A percentile compares a stretch with the other conserved stretches of the same genome.
These are phyloP conservation scores for Harpegnathos saltator DNA, from an alignment of 1,140 invertebrate species.

Conservation along the genomic window DNA sequence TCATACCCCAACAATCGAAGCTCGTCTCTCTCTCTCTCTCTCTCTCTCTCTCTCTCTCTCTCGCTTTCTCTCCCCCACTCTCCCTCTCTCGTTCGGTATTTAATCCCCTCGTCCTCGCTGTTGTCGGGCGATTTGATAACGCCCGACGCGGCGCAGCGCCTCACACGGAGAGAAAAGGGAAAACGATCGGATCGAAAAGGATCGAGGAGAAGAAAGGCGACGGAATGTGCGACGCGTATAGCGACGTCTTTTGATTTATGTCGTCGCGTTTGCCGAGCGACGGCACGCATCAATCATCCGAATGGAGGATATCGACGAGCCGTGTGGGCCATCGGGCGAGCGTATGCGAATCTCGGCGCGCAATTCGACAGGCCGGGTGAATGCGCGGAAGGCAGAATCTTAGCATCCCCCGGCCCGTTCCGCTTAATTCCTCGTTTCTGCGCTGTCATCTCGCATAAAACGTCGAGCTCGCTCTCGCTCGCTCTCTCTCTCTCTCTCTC, in stretches of 20 bases:
- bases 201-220: constrained; percentile 46
- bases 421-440: constrained; percentile 2
- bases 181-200: neutral
- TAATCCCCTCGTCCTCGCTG: constrained; percentile 75
- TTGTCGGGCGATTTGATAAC: constrained; percentile 74
- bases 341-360: constrained; percentile 42
- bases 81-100: constrained; percentile 55
- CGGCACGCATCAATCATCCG: constrained; percentile 78
- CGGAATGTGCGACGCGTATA: constrained; percentile 44
- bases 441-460: neutral
- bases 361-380: constrained; percentile 60
- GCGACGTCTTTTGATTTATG: constrained; percentile 79
- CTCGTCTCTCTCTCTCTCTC: constrained; percentile 60
- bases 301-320: constrained; percentile 51
- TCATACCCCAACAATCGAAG: constrained; percentile 72
- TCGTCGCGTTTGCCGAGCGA: constrained; percentile 76
- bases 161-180: neutral
- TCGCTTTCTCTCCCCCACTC: constrained; percentile 47
- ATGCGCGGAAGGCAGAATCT: constrained; percentile 31
- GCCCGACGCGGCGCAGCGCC: constrained; percentile 44
- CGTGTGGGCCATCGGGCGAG: constrained; percentile 29
- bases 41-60: neutral
- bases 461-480: too few relatives aligned
- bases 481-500: too few relatives aligned
- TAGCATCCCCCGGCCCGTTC: neutral